A percentile compares a stretch with the other conserved stretches of the same genome.
Evolutionary conservation across 2,113 vertebrate species (phyloP).

Genomic region (Oreochromis aureus): DNA sequence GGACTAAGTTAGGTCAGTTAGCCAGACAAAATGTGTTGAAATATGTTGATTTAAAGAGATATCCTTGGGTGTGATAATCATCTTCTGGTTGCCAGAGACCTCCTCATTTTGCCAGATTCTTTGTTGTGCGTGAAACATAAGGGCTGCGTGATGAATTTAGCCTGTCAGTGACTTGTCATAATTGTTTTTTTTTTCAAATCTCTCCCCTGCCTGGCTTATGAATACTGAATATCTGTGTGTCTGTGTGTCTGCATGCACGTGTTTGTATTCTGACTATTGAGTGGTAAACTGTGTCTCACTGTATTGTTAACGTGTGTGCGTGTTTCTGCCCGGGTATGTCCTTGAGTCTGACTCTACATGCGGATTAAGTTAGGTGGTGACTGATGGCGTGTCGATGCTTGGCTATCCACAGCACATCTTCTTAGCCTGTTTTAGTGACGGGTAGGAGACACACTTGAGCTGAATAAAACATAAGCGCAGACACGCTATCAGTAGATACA

Average conservation of each 20-base stretch:
- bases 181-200: background rate
- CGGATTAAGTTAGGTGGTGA: slow-evolving; percentile 35
- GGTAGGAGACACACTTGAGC: slow-evolving; percentile 2
- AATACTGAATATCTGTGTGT: slow-evolving; percentile 4
- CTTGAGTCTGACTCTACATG: slow-evolving; percentile 15
- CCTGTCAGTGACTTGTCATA: slow-evolving; percentile 16
- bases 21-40: background rate
- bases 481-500: slow-evolving; percentile 41
- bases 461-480: slow-evolving; percentile 66
- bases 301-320: background rate
- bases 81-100: background rate
- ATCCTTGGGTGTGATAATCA: background rate
- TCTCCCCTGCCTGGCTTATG: background rate
- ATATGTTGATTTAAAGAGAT: background rate
- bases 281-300: background rate
- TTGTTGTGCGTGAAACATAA: background rate
- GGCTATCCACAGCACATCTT: slow-evolving; percentile 34
- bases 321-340: background rate
- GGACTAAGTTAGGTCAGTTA: background rate
- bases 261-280: background rate
- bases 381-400: slow-evolving; percentile 25
- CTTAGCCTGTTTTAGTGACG: slow-evolving; percentile 20
- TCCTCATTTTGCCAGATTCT: background rate
- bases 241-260: background rate
- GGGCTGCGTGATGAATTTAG: slow-evolving; percentile 4